A percentile compares a stretch with the other conserved stretches of the same genome.
These are phyloP conservation scores for Cavia aperea DNA, from an alignment of 2,113 vertebrate genomes.

Conservation along the genomic window DNA sequence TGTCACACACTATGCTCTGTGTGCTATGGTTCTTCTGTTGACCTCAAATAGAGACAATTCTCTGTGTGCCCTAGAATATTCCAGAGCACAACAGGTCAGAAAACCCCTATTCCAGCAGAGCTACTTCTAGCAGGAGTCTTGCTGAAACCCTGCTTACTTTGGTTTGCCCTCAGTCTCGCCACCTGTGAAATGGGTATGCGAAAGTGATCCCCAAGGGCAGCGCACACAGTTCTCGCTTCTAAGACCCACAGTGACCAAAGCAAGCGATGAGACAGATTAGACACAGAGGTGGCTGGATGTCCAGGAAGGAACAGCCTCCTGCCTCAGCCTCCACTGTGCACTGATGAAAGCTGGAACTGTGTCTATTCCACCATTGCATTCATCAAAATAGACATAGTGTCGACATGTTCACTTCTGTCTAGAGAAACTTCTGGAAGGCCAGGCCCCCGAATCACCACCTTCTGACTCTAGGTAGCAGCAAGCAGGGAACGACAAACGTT, in stretches of 20 bases:
- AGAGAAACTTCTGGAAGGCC: neutral
- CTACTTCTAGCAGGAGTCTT: neutral
- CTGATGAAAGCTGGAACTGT: neutral
- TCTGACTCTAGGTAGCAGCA: neutral
- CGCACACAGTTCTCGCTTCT: neutral
- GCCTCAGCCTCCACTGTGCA: neutral
- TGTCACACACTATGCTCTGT: too few relatives aligned
- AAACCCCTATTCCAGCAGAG: neutral
- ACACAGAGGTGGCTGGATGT: rapidly evolving
- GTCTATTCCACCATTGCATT: rapidly evolving
- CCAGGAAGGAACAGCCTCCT: neutral
- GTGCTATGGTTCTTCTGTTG: neutral
- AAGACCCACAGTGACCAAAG: neutral
- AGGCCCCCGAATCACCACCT: too few relatives aligned
- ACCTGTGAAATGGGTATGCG: neutral
- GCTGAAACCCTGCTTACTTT: neutral
- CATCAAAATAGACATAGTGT: rapidly evolving
- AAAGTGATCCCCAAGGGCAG: too few relatives aligned
- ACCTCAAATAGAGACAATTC: neutral
- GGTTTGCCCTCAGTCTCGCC: neutral
- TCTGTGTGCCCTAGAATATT: neutral
- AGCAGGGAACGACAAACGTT: neutral
- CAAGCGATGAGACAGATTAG: rapidly evolving
- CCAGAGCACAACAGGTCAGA: neutral
- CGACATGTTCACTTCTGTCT: neutral